These are phyloP conservation scores for Poecile montanus DNA, from an alignment of 2,797 vertebrate species.

Conservation along the genomic window DNA sequence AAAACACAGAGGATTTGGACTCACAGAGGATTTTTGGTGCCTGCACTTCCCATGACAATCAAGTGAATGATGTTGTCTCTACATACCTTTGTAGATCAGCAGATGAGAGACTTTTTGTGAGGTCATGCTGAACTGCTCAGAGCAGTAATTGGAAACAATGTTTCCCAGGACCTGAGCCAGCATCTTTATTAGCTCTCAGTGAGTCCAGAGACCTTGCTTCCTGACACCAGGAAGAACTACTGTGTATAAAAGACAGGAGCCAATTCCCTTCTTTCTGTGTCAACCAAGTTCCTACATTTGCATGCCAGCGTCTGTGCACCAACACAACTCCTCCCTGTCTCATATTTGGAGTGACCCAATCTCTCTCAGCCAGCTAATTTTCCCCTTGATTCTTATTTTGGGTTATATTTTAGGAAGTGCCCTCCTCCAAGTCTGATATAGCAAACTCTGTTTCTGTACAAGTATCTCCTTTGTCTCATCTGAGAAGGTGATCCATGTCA, in stretches of 20 bases:
- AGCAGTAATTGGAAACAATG: background rate
- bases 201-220: background rate
- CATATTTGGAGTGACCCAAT: background rate
- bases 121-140: background rate
- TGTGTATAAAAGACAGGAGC: background rate
- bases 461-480: background rate
- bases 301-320: background rate
- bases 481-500: background rate
- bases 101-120: background rate
- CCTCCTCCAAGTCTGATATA: background rate
- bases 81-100: constrained; percentile 17
- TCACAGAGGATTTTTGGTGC: background rate
- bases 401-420: background rate
- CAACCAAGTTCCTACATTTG: background rate
- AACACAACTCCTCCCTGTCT: background rate
- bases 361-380: background rate
- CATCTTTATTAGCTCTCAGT: background rate
- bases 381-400: background rate
- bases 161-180: background rate
- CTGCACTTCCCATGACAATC: background rate
- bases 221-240: background rate
- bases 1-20: background rate
- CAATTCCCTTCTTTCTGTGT: background rate
- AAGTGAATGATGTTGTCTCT: background rate
- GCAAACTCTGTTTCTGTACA: background rate